These are phyloP conservation scores for Papilio protenor DNA, from an alignment of 2,888 invertebrate species.

Conservation along the genomic window DNA sequence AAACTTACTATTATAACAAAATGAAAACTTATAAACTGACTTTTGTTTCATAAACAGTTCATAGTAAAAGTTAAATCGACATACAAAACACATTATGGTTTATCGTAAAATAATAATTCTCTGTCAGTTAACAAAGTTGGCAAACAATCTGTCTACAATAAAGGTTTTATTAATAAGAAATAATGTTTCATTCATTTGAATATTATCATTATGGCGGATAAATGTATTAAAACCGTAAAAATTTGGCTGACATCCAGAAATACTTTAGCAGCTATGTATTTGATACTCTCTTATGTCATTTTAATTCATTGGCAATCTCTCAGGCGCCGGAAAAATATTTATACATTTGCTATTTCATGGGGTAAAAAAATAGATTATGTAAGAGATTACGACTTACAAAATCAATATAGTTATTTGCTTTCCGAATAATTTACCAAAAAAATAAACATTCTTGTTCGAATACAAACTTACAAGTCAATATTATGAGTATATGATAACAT, in stretches of 20 bases:
- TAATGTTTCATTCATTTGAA: constrained; percentile 9
- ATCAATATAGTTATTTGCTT: too few species aligned
- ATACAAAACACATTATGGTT: background rate
- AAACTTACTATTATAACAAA: too few species aligned
- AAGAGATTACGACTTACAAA: too few species aligned
- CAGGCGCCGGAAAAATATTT: constrained; percentile 4
- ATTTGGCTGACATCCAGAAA: constrained; percentile 18
- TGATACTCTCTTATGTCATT: constrained; percentile 5
- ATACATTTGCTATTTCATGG: background rate
- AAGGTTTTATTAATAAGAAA: constrained; percentile 14
- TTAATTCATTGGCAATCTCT: constrained; percentile 20
- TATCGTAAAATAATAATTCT: background rate
- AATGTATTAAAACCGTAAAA: constrained; percentile 23
- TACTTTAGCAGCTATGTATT: constrained; percentile 12
- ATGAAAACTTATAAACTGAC: too few species aligned
- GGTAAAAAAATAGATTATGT: too few species aligned
- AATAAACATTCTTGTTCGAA: too few species aligned
- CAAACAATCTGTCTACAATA: background rate
- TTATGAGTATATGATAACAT: too few species aligned
- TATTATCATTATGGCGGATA: constrained; percentile 16
- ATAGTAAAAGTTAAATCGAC: too few species aligned
- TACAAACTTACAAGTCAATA: too few species aligned
- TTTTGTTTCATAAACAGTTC: too few species aligned
- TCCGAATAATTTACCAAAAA: too few species aligned
- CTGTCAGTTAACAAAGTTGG: background rate